phyloP scores from a whole-genome alignment of 2,113 vertebrate genomes.

The Merops nubicus region DNA sequence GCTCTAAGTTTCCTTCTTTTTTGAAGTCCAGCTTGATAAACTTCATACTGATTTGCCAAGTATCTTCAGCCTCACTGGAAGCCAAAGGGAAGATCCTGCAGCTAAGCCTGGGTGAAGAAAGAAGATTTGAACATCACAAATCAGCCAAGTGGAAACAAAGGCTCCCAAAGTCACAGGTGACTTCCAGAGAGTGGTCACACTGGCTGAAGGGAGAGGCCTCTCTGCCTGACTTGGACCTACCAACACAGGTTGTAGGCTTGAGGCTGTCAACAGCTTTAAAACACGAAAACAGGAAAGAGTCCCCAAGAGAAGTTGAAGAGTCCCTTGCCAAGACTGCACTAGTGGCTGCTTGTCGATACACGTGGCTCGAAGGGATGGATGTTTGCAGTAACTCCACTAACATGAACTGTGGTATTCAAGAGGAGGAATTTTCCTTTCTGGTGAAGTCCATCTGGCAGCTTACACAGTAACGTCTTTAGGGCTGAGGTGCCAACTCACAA shows the following conservation, averaged over 20 bases:
- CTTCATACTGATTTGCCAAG: not conserved
- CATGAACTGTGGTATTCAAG: not conserved
- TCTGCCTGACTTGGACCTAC: not conserved
- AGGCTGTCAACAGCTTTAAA: not conserved
- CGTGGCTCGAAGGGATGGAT: not conserved
- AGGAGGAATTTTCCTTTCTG: not conserved
- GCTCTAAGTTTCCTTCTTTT: not conserved
- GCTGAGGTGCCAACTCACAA: not conserved
- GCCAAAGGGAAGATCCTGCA: not conserved
- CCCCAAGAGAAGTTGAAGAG: not conserved
- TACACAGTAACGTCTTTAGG: not conserved
- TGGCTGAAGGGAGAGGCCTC: not conserved
- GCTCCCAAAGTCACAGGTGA: not conserved
- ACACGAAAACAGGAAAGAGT: not conserved
- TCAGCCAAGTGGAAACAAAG: not conserved
- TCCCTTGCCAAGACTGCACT: not conserved
- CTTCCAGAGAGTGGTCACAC: not conserved
- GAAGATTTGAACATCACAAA: not conserved
- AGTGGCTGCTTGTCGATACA: rapidly evolving
- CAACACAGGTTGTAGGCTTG: not conserved
- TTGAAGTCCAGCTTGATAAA: not conserved
- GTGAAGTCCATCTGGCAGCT: not conserved
- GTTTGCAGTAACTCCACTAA: not conserved
- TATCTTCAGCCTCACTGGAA: not conserved
- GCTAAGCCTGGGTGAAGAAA: not conserved